phyloP scores from a whole-genome alignment of 2,113 vertebrate species.

The Neodon shergylaensis region DNA sequence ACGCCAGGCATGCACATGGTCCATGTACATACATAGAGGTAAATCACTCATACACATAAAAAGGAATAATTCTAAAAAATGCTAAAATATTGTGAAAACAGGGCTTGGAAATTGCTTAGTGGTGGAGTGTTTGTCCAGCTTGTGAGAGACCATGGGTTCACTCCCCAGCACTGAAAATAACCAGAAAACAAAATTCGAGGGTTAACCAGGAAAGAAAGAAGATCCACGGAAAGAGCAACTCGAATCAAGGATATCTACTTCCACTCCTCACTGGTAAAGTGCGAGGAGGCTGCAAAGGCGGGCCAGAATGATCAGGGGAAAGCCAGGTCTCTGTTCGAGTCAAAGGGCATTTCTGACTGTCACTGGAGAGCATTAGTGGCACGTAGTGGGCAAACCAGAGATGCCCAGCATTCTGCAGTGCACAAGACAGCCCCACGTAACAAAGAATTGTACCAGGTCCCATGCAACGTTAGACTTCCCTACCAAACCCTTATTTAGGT shows the following conservation, averaged over 20 bases:
- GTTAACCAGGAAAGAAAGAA: background rate
- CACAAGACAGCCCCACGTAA: background rate
- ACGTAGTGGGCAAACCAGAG: background rate
- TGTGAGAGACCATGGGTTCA: background rate
- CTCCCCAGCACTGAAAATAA: background rate
- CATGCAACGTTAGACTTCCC: slow-evolving; percentile 19
- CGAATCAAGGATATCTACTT: background rate
- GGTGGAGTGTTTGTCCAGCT: background rate
- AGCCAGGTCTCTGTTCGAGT: background rate
- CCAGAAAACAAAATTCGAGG: background rate
- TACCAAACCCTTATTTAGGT: background rate
- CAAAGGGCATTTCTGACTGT: slow-evolving; percentile 9
- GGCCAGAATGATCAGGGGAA: background rate
- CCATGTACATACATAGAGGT: background rate
- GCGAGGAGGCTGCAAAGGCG: background rate
- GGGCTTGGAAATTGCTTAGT: background rate
- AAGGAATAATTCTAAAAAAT: background rate
- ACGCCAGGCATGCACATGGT: too few species aligned
- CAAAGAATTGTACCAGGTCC: background rate
- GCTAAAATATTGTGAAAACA: background rate
- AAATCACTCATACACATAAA: background rate
- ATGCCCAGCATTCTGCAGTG: background rate
- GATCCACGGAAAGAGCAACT: background rate
- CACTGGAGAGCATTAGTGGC: slow-evolving; percentile 42
- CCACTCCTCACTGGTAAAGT: background rate